Base-by-base conservation (phyloP, 2,113 vertebrate species). In the Neolamprologus cancellatus region DNA sequence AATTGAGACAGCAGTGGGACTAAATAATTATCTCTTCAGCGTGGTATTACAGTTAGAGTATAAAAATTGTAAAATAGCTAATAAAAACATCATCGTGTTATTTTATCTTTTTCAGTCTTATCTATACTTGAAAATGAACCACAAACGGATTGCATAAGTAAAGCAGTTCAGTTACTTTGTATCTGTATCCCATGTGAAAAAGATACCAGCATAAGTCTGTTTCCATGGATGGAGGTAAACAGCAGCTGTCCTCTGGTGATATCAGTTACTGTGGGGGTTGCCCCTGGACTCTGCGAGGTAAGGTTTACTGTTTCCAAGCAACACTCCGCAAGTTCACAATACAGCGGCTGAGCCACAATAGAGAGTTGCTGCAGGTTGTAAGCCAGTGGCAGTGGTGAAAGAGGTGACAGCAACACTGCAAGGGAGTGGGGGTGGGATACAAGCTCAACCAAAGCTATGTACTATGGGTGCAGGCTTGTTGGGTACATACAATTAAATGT, bases 301-400 rank as follows among this genome's bases (percentile, higher is more conserved):
- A 91, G 80, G 84, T 88, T 91, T 86, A 80, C 61, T 28, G 93
- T 94, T 84, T 91, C 92, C 83, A 66, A 89, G 94, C 89, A 93
- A 93, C 93, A 66, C 83, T 90, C 81, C 64, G 7, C 52, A 69
- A 89, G 71, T 85, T 84, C 71, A 88, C 85, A 87, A 88, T 69
- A 48, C 25, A 74, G 41, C 6, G 41, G 23, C 41, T 74, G 69
- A 74, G 50, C 20, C 57, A 88, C 87, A 88, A 83, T 64, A 30
- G 74, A 79, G 81, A 69, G 48, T 54, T 89, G 64, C 82, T 23
- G 15, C 71, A 9, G 28, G 66, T 48, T 87, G 52, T 84, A 12
- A 82, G 61, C 18, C 71, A 52, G 81, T 55, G 66, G 64, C 76
- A 20, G 69, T 10, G 83, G 14, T 78, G 84, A 87, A 54, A 78